Base-by-base conservation (phyloP, 2,888 invertebrate genomes). In the Leptarthrus brevirostris region DNA sequence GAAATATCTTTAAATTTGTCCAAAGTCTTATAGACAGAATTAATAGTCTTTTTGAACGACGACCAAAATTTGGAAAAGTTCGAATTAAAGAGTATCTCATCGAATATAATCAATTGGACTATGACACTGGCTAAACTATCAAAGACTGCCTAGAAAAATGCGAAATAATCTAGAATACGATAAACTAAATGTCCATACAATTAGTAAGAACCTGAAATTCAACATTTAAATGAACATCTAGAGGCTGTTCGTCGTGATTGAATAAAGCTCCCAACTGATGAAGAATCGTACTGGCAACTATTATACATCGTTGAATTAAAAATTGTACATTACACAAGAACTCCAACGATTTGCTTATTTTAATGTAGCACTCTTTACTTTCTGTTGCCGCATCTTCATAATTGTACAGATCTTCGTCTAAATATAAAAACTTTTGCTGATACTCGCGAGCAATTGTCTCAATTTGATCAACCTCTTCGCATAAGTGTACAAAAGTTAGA, bases 401-500 rank as follows among this genome's bases (percentile, higher is more conserved):
- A 80, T 54, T 76, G 5, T 61, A 75, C n/a, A 81, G 74, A 71
- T 81, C 80, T 74, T 81, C 81, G 74, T 82, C 81, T 12, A 80
- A 82, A 2, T 79, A 82, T 1, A 87, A 80, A 12, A 87, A 81
- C 58, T 86, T 85, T 0, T 81, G 80, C 76, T 87, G 90, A 86
- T 87, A 87, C 74, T 87, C 86, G 77, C 87, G 87, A 6, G 93
- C 92, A 83, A 93, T 92, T 71, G 86, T 84, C 79, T 89, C 88
- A 14, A 96, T 86, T 70, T 87, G 82, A 72, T 89, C 86, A 74
- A 94, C 90, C 86, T 97, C 96, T 78, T 90, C 87, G 83, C 93
- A 94, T 1, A 95, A 86, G 6, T 92, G 90, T 14, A 92, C 90
- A 74, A 97, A 88, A 0, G 94, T 93, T 49, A 92, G 90, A 6